Percentiles rank a stretch among this genome's conserved stretches.
These are phyloP conservation scores for Boloria euphrosyne DNA, from an alignment of 2,888 invertebrate species.

Conservation along the genomic window DNA sequence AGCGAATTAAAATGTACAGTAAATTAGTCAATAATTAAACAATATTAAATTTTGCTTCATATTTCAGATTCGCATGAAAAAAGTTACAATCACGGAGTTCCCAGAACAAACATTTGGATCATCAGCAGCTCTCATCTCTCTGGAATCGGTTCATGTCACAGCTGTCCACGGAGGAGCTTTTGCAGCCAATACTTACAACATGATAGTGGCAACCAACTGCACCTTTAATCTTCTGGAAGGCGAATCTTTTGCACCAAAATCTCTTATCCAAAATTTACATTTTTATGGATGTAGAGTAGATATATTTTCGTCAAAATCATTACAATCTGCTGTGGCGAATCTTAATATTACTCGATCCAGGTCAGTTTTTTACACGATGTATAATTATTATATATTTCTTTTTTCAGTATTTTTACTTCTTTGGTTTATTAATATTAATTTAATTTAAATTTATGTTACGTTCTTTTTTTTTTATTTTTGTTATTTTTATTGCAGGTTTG, in stretches of 20 bases:
- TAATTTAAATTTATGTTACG: background rate
- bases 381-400: background rate
- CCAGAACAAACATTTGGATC: slow-evolving; percentile 85
- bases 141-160: slow-evolving; percentile 77
- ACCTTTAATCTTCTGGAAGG: slow-evolving; percentile 82
- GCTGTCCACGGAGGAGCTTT: slow-evolving; percentile 85
- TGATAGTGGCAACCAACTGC: slow-evolving; percentile 84
- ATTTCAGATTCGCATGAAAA: slow-evolving; percentile 85
- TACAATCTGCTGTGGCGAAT: slow-evolving; percentile 84
- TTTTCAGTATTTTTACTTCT: background rate
- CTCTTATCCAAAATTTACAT: slow-evolving; percentile 83
- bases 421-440: background rate
- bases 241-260: slow-evolving; percentile 84
- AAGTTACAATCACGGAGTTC: slow-evolving; percentile 82
- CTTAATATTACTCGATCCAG: slow-evolving; percentile 85
- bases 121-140: slow-evolving; percentile 82
- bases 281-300: slow-evolving; percentile 83
- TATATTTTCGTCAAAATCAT: slow-evolving; percentile 80
- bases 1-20: slow-evolving; percentile 25
- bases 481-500: slow-evolving; percentile 78
- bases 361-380: slow-evolving; percentile 59
- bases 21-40: background rate
- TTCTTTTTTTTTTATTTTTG: background rate
- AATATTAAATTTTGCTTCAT: slow-evolving; percentile 11
- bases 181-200: slow-evolving; percentile 84